A percentile compares a stretch with the other conserved stretches of the same genome.
These are phyloP conservation scores for Gortyna flavago DNA, from an alignment of 2,888 invertebrate species.

Conservation along the genomic window DNA sequence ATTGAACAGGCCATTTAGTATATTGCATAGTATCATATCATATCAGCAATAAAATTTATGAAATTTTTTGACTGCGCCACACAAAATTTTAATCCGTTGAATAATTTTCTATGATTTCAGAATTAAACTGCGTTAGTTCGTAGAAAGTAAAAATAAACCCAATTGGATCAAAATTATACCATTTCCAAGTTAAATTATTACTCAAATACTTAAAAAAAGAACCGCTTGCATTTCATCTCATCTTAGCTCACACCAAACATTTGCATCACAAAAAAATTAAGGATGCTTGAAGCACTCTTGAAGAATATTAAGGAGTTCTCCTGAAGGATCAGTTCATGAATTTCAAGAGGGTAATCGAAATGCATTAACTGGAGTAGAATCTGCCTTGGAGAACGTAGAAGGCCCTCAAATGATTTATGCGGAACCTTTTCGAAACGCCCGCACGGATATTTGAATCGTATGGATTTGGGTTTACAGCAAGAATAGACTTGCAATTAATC, in stretches of 20 bases:
- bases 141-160: background rate
- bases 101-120: background rate
- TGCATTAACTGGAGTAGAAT: slow-evolving; percentile 75
- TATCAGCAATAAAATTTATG: background rate
- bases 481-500: slow-evolving; percentile 1
- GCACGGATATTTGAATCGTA: slow-evolving; percentile 59
- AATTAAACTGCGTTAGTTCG: background rate
- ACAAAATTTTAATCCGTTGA: background rate
- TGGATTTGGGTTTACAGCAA: slow-evolving; percentile 41
- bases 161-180: background rate
- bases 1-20: background rate
- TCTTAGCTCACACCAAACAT: slow-evolving; percentile 7
- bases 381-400: slow-evolving; percentile 64
- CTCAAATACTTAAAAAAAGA: background rate
- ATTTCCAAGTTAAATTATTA: background rate
- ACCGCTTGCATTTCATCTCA: slow-evolving; percentile 5
- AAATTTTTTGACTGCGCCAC: no score
- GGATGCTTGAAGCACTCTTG: slow-evolving; percentile 62
- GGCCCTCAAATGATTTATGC: slow-evolving; percentile 75
- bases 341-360: slow-evolving; percentile 77
- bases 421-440: slow-evolving; percentile 71
- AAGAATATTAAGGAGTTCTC: slow-evolving; percentile 70
- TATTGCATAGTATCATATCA: background rate
- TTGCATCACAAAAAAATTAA: slow-evolving; percentile 59
- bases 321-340: slow-evolving; percentile 72